These are phyloP conservation scores for Microplitis demolitor DNA, from an alignment of 1,140 invertebrate species.

Conservation along the genomic window DNA sequence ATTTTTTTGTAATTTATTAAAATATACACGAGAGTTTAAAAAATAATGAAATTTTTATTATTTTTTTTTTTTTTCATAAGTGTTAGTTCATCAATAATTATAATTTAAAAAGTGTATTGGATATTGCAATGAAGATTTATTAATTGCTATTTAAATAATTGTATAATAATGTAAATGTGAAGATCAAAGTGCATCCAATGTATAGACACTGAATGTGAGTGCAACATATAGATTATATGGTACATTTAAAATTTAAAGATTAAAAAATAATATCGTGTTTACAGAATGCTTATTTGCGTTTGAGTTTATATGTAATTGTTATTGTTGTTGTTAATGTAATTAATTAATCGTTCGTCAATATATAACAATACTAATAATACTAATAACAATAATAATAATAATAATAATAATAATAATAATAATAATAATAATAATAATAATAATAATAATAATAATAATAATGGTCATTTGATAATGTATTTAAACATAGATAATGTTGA, in stretches of 20 bases:
- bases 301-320: slow-evolving; percentile 32
- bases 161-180: background rate
- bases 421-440: no score
- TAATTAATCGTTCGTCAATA: slow-evolving; percentile 36
- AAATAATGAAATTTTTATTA: no score
- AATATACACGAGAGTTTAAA: background rate
- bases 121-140: slow-evolving; percentile 21
- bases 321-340: slow-evolving; percentile 14
- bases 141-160: slow-evolving; percentile 10
- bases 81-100: background rate
- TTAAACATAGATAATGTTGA: slow-evolving; percentile 26
- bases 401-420: slow-evolving; percentile 9
- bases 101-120: background rate
- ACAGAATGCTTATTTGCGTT: slow-evolving; percentile 26
- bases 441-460: slow-evolving; percentile 19
- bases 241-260: slow-evolving; percentile 46
- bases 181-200: slow-evolving; percentile 29
- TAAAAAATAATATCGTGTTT: slow-evolving; percentile 38
- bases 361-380: slow-evolving; percentile 13
- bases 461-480: background rate
- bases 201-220: slow-evolving; percentile 42
- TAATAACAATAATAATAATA: slow-evolving; percentile 17
- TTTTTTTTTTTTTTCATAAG: background rate
- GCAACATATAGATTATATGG: slow-evolving; percentile 42
- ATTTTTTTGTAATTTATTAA: no score